phyloP scores from a whole-genome alignment of 2,888 invertebrate genomes.

The Drosophila pseudotalamancana region DNA sequence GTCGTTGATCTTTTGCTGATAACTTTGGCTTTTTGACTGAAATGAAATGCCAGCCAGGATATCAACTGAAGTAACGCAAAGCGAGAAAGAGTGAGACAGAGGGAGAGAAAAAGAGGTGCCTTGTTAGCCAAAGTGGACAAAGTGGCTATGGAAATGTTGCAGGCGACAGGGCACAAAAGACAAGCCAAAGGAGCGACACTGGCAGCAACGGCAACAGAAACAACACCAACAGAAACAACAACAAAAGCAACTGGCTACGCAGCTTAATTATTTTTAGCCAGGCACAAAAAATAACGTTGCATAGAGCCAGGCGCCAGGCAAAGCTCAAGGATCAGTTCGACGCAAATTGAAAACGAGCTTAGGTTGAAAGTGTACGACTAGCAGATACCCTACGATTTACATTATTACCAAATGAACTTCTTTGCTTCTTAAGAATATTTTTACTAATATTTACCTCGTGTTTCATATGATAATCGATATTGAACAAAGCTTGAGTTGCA shows the following conservation, averaged over 20 bases:
- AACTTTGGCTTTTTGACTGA: conserved; percentile 66
- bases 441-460: no score
- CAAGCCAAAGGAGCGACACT: conserved; percentile 26
- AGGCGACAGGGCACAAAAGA: conserved; percentile 48
- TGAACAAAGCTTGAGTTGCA: no score
- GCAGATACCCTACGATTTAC: background rate
- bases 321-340: conserved; percentile 7
- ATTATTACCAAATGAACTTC: no score
- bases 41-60: conserved; percentile 3
- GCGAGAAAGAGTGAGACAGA: background rate
- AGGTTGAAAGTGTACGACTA: background rate
- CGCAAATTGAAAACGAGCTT: conserved; percentile 17
- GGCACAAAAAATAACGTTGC: conserved; percentile 23
- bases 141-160: conserved; percentile 51
- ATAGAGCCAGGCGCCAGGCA: conserved; percentile 6
- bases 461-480: no score
- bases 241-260: conserved; percentile 29
- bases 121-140: conserved; percentile 53
- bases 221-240: background rate
- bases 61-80: background rate
- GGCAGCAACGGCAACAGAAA: conserved; percentile 12
- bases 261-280: conserved; percentile 62
- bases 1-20: conserved; percentile 81
- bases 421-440: no score
- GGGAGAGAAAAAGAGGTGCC: background rate